A percentile compares a stretch with the other conserved stretches of the same genome.
Conservation (phyloP, 2,797 vertebrate genomes). For the Eulemur albifrons region DNA sequence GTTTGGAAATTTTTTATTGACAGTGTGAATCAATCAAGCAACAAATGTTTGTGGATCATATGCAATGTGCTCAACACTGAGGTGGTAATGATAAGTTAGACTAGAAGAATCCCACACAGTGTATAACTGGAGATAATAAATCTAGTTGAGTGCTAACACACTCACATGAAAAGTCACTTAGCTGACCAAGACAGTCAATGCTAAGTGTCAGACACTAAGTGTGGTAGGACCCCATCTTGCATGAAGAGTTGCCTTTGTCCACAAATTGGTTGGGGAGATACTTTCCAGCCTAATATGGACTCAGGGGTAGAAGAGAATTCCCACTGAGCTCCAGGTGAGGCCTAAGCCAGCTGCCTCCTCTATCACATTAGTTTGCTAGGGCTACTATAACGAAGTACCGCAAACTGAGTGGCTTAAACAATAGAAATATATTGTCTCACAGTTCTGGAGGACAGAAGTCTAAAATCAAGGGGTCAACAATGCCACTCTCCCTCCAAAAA, state of each 20-base stretch:
- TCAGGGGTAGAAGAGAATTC: not conserved
- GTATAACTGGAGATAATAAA: not conserved
- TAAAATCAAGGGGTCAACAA: not conserved
- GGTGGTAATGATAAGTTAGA: not conserved
- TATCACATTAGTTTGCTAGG: not conserved
- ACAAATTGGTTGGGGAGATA: not conserved
- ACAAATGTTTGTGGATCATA: not conserved
- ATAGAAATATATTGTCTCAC: not conserved
- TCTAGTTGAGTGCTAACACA: not conserved
- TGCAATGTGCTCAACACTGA: not conserved
- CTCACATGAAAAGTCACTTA: not conserved
- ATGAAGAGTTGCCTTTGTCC: not conserved
- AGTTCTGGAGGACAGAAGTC: not conserved
- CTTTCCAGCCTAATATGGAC: not conserved
- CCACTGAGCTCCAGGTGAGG: not conserved
- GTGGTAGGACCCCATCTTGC: not conserved
- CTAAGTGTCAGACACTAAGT: not conserved
- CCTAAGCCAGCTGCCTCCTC: not conserved
- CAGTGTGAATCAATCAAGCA: not conserved
- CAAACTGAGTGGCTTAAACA: not conserved
- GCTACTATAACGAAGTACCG: not conserved
- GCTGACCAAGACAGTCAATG: not conserved
- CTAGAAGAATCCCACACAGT: not conserved
- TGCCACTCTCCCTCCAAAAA: not conserved
- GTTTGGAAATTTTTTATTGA: not conserved